These are phyloP conservation scores for Dromius quadrimaculatus DNA, from an alignment of 2,888 invertebrate genomes.

Conservation along the genomic window DNA sequence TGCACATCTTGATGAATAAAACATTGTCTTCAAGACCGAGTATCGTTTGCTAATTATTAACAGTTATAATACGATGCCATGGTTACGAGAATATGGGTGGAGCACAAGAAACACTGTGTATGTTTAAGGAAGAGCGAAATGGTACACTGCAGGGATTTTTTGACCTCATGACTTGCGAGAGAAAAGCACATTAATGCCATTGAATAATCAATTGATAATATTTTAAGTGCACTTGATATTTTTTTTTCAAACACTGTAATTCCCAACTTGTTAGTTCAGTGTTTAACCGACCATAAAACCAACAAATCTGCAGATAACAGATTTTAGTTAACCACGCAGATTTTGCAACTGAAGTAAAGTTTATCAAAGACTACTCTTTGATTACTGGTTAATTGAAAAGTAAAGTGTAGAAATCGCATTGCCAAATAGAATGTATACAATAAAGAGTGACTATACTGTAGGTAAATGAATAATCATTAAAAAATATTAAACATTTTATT, in stretches of 20 bases:
- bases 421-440: slow-evolving; percentile 23
- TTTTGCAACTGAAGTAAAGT: slow-evolving; percentile 24
- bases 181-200: not conserved
- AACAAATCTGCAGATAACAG: slow-evolving; percentile 15
- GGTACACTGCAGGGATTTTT: not conserved
- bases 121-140: slow-evolving; percentile 1
- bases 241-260: no score
- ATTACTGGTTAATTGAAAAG: slow-evolving; percentile 29
- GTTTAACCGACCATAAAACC: slow-evolving; percentile 6
- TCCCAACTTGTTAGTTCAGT: not conserved
- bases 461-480: slow-evolving; percentile 14
- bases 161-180: no score
- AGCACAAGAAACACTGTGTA: slow-evolving; percentile 1
- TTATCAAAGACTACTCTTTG: slow-evolving; percentile 14
- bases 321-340: slow-evolving; percentile 12
- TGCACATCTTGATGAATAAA: slow-evolving; percentile 33
- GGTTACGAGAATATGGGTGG: slow-evolving; percentile 26
- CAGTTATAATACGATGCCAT: slow-evolving; percentile 46
- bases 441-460: not conserved
- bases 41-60: slow-evolving; percentile 51
- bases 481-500: slow-evolving; percentile 21
- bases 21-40: slow-evolving; percentile 39
- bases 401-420: slow-evolving; percentile 19
- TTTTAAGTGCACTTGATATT: no score
- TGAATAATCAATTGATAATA: not conserved